Evolutionary conservation across 1,140 invertebrate species (phyloP).

Genomic region (Araneus ventricosus): DNA sequence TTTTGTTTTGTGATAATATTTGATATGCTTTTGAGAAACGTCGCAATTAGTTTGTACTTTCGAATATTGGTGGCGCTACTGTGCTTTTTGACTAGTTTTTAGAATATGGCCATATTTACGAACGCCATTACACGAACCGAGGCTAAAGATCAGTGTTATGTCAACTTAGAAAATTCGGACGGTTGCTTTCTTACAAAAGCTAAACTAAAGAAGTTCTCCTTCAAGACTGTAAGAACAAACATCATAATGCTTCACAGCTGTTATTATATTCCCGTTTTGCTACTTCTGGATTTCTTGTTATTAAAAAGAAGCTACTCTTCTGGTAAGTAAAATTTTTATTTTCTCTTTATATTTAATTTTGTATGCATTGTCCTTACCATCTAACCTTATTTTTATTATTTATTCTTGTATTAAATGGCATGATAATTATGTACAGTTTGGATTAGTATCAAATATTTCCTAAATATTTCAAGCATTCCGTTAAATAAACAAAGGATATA

Average conservation of each 20-base stretch:
- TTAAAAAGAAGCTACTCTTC: background rate
- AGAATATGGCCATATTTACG: background rate
- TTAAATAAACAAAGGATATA: no score
- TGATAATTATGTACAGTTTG: no score
- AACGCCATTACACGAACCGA: background rate
- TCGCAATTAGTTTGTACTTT: background rate
- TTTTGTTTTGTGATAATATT: background rate
- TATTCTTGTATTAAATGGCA: background rate
- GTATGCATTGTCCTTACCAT: background rate
- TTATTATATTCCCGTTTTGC: background rate
- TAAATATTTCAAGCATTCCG: no score
- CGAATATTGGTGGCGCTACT: constrained; percentile 60
- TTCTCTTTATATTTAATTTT: background rate
- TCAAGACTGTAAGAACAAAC: background rate
- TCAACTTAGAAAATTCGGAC: background rate
- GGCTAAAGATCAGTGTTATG: background rate
- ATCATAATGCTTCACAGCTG: background rate
- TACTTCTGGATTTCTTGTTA: background rate
- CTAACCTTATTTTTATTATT: background rate
- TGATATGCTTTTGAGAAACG: background rate
- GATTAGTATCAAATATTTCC: no score
- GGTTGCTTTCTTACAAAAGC: background rate
- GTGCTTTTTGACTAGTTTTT: background rate
- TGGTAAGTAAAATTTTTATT: background rate
- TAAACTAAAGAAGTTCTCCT: background rate